These are phyloP conservation scores for Phoenicopterus ruber DNA, from an alignment of 2,113 vertebrate genomes.

Conservation along the genomic window DNA sequence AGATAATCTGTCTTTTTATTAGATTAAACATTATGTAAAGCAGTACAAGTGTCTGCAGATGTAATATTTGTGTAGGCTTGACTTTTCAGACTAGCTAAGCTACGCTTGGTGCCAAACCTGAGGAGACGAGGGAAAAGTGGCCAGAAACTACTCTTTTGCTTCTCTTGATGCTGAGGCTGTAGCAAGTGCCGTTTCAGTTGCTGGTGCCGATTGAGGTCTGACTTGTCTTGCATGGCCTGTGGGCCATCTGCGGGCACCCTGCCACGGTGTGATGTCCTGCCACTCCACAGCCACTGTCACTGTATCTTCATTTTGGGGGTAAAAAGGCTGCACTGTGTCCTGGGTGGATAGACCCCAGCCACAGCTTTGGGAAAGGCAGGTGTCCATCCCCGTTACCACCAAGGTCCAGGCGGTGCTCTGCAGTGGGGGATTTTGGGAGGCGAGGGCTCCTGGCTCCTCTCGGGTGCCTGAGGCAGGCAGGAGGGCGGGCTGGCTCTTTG, in stretches of 20 bases:
- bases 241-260: not conserved
- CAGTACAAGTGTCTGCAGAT: not conserved
- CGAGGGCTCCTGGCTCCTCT: not conserved
- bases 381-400: fast-evolving
- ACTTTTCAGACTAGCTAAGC: not conserved
- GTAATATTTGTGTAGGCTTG: not conserved
- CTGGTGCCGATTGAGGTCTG: not conserved
- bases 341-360: not conserved
- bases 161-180: not conserved
- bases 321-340: not conserved
- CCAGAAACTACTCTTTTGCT: not conserved
- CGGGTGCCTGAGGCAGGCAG: not conserved
- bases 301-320: not conserved
- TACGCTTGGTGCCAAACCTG: not conserved
- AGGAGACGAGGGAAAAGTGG: not conserved
- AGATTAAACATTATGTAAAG: not conserved
- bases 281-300: fast-evolving
- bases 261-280: fast-evolving
- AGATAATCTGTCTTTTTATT: not conserved
- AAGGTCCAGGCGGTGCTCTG: not conserved
- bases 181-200: not conserved
- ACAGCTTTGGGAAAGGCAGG: not conserved
- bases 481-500: not conserved
- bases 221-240: not conserved
- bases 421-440: not conserved